These are phyloP conservation scores for Eulithis prunata DNA, from an alignment of 2,888 invertebrate species.

Conservation along the genomic window DNA sequence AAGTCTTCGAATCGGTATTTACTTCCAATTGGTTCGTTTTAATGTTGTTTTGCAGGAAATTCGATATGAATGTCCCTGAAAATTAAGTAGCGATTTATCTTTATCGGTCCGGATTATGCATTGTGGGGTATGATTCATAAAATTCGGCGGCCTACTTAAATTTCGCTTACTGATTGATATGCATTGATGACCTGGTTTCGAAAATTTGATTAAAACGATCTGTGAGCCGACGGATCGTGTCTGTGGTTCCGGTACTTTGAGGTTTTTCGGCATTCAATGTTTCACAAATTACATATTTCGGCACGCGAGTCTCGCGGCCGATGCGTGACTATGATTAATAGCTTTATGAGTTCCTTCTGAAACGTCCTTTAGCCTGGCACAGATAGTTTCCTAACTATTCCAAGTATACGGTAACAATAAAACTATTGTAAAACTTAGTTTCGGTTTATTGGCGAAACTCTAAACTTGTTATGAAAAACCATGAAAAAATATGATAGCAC, in stretches of 20 bases:
- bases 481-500: not conserved
- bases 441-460: constrained; percentile 1
- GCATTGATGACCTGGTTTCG: constrained; percentile 49
- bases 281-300: constrained; percentile 47
- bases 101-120: constrained; percentile 18
- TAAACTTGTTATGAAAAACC: not conserved
- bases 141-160: constrained; percentile 25
- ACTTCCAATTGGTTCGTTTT: constrained; percentile 89
- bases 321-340: constrained; percentile 24
- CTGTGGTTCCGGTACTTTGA: constrained; percentile 37
- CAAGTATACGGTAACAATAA: constrained; percentile 8
- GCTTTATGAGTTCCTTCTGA: constrained; percentile 17
- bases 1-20: constrained; percentile 86
- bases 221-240: constrained; percentile 35
- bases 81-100: constrained; percentile 22
- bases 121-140: constrained; percentile 19
- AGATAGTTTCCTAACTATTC: constrained; percentile 15
- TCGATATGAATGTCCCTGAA: constrained; percentile 85
- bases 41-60: constrained; percentile 85
- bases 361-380: constrained; percentile 11
- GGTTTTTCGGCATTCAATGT: constrained; percentile 32
- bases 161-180: constrained; percentile 36
- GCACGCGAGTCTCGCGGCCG: constrained; percentile 47
- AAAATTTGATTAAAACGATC: constrained; percentile 37
- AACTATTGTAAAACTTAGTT: constrained; percentile 13